Evolutionary conservation across 2,888 invertebrate species (phyloP), one percentile per base, ranked within the genome.

Genomic region (Pyrrhosoma nymphula): DNA sequence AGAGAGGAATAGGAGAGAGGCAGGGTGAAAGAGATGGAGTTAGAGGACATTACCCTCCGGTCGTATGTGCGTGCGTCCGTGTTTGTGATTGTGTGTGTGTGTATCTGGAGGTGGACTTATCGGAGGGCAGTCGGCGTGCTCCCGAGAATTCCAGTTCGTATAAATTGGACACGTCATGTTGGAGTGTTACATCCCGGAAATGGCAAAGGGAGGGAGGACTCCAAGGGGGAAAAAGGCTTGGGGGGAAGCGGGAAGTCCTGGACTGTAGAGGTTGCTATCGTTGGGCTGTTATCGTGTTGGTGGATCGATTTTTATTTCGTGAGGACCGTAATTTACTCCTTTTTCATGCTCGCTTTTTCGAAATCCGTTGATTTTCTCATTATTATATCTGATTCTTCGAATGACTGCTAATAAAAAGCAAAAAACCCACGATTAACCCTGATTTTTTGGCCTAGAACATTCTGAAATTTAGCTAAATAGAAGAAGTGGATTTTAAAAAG

Each of bases 141-240:
- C 69, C 69, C 69, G 93, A 93, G 93, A 47, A 93, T 93, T 93
- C 69, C 63, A 39, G 93, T 47, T 39, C 93, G 93, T 93, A 93
- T 93, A 93, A 93, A 93, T 69, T 93, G 93, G 93, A 93, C 47
- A 93, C 93, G 93, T 93, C 93, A 93, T 93, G 93, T 93, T 55
- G 93, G 69, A 93, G 93, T 93, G 93, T 55, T 93, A 63, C 47
- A 63, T 93, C 93, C 93, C 93, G 93, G 93, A 93, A 93, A 93
- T 75, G 93, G 63, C 30, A n/a, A 63, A 69, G n/a, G 47, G 63
- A 75, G 91, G 39, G n/a, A 55, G 23, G 56, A 26, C 16, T n/a
- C 26, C n/a, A 47, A 47, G 47, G 69, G 39, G 47, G 39, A 35
- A 4, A 55, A 26, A 39, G 63, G 47, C 0, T 18, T 20, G 60